phyloP scores from a whole-genome alignment of 2,888 invertebrate species.

The Heterodera filipjevi region DNA sequence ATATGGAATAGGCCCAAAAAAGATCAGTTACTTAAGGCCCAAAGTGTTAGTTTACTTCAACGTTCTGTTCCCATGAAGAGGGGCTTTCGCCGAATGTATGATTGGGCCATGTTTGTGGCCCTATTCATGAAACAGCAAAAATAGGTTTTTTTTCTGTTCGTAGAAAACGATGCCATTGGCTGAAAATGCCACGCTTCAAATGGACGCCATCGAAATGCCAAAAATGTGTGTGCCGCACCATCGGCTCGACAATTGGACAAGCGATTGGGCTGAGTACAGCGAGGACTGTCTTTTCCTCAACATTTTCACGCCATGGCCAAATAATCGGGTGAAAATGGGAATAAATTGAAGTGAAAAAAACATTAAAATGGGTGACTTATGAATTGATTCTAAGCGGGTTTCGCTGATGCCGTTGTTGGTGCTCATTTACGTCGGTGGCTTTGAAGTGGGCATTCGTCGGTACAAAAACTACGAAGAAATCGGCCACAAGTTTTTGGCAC shows the following conservation, averaged over 20 bases:
- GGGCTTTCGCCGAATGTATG: too few species aligned
- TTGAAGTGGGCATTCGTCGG: slow-evolving; percentile 8
- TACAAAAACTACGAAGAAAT: slow-evolving; percentile 11
- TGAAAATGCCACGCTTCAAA: background rate
- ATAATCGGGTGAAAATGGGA: background rate
- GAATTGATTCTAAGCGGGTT: background rate
- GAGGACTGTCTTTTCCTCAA: slow-evolving; percentile 26
- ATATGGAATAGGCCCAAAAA: too few species aligned
- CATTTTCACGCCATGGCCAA: slow-evolving; percentile 4
- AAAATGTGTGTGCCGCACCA: slow-evolving; percentile 27
- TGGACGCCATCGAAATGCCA: slow-evolving; percentile 16
- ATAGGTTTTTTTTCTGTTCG: background rate
- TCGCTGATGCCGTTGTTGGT: slow-evolving; percentile 14
- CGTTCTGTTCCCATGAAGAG: too few species aligned
- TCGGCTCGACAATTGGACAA: slow-evolving; percentile 15
- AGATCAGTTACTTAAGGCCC: too few species aligned
- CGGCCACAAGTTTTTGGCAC: slow-evolving; percentile 12
- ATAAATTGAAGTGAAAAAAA: background rate
- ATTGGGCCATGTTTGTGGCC: too few species aligned
- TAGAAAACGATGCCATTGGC: slow-evolving; percentile 19
- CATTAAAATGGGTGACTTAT: background rate
- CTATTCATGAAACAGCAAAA: too few species aligned
- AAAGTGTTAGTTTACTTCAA: too few species aligned
- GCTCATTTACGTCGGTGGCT: slow-evolving; percentile 18
- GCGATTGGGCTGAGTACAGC: slow-evolving; percentile 23